A percentile compares a stretch with the other conserved stretches of the same genome.
Conservation (phyloP, 2,797 vertebrate genomes). For the Rhyacichthys aspro region DNA sequence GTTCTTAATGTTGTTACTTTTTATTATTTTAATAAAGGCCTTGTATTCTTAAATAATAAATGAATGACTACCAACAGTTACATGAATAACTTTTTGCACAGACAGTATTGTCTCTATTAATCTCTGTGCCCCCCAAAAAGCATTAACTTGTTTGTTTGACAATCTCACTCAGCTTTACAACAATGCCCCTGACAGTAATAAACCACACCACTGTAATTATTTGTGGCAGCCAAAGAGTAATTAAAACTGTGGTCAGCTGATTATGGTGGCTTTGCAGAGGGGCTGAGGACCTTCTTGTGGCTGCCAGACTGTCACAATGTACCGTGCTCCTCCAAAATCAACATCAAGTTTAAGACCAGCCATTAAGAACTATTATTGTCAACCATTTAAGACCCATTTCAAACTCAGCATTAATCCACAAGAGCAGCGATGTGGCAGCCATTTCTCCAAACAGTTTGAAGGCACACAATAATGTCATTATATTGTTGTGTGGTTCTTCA, state of each 20-base stretch:
- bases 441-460: conserved; percentile 17
- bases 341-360: too few relatives aligned
- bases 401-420: conserved; percentile 5
- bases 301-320: background rate
- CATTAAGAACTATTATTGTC: too few relatives aligned
- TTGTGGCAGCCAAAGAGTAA: background rate
- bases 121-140: background rate
- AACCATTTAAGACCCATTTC: too few relatives aligned
- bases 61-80: too few relatives aligned
- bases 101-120: too few relatives aligned
- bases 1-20: too few relatives aligned
- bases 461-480: conserved; percentile 27
- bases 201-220: background rate
- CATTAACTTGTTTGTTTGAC: background rate
- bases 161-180: background rate
- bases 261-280: background rate
- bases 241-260: background rate
- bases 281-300: background rate
- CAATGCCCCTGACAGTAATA: background rate
- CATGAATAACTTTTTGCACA: too few relatives aligned
- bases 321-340: too few relatives aligned
- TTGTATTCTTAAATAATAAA: too few relatives aligned
- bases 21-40: too few relatives aligned
- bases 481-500: conserved; percentile 33
- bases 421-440: conserved; percentile 4